Base-by-base conservation (phyloP, 2,888 invertebrate species). In the Lithosia quadra region DNA sequence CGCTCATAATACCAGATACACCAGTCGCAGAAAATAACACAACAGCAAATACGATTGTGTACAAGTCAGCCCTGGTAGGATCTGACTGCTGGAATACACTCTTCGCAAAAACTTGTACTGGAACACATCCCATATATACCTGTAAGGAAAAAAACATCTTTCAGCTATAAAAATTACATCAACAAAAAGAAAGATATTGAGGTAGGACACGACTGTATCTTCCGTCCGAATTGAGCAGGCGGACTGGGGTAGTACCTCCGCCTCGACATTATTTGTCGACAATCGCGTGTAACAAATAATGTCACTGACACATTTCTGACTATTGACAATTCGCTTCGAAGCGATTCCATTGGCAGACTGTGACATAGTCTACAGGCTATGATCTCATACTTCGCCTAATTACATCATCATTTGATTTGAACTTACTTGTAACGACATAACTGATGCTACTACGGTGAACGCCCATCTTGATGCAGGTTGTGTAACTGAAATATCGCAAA, bases 21-120 rank as follows among this genome's bases (percentile, higher is more conserved):
- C 90, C 81, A 15, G 95, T 90, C 0, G 96, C 96, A 3, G 86
- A 55, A 0, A 96, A 86, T 72, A 96, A 95, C 0, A 96, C 94
- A 0, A 91, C 77, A 0, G 96, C 96, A 7, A 97, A 95, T 24
- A 96, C 85, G 0, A 97, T 96, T 0, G 96, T 95, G 61, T 96
- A 96, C 22, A 91, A 75, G 61, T 96, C 91, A 0, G 96, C 93
- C 0, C 95, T 77, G 0, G 88, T 87, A 2, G 95, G 95, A 1
- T 95, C 95, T 0, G 96, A 93, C 65, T 93, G 85, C 0, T 87
- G 81, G 82, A 96, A 96, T 63, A 96, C 95, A 0, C 88, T 89
- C 74, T 95, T 93, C 0, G 96, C 95, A 75, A 95, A 94, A 5
- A 94, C 92, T 63, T 94, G 93, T 0, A 95, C 92, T 5, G 93